A percentile compares a stretch with the other conserved stretches of the same genome.
These are phyloP conservation scores for Agrilus cyanescens DNA, from an alignment of 2,888 invertebrate species.

Conservation along the genomic window DNA sequence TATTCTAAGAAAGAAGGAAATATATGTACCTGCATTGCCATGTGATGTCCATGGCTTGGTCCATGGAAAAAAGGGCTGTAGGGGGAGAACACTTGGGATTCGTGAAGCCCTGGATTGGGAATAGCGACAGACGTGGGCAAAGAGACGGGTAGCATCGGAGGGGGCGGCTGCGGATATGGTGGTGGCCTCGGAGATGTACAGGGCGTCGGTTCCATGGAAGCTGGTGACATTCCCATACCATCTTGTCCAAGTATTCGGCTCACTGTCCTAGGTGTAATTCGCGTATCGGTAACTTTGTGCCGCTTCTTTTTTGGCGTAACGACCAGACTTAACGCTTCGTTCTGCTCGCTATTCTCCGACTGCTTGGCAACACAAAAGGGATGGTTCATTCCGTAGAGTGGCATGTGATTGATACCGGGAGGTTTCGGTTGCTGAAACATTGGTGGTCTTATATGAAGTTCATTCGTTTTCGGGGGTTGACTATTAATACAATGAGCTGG, in stretches of 20 bases:
- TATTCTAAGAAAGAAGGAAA: background rate
- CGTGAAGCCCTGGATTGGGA: constrained; percentile 90
- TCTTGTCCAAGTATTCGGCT: constrained; percentile 74
- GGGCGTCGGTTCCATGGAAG: constrained; percentile 46
- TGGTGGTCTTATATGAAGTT: constrained; percentile 56
- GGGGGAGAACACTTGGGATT: constrained; percentile 86
- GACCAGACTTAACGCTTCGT: constrained; percentile 88
- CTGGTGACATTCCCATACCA: constrained; percentile 59
- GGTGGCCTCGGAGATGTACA: constrained; percentile 51
- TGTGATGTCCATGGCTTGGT: constrained; percentile 37
- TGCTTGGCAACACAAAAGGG: constrained; percentile 50
- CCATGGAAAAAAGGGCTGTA: constrained; percentile 80
- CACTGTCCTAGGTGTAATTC: constrained; percentile 83
- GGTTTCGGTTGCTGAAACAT: constrained; percentile 81
- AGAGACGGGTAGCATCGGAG: constrained; percentile 77
- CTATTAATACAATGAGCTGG: constrained; percentile 31
- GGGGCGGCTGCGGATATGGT: constrained; percentile 60
- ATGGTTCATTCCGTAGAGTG: constrained; percentile 46
- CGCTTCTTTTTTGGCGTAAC: constrained; percentile 93
- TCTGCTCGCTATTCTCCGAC: constrained; percentile 70
- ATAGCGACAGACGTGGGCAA: constrained; percentile 93
- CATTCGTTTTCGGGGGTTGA: constrained; percentile 30
- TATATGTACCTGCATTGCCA: constrained; percentile 35
- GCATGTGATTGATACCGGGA: constrained; percentile 45
- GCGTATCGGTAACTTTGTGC: constrained; percentile 92